Evolutionary conservation across 2,888 invertebrate genomes (phyloP), one percentile per base, ranked within the genome.

Genomic region (Dryobota labecula): DNA sequence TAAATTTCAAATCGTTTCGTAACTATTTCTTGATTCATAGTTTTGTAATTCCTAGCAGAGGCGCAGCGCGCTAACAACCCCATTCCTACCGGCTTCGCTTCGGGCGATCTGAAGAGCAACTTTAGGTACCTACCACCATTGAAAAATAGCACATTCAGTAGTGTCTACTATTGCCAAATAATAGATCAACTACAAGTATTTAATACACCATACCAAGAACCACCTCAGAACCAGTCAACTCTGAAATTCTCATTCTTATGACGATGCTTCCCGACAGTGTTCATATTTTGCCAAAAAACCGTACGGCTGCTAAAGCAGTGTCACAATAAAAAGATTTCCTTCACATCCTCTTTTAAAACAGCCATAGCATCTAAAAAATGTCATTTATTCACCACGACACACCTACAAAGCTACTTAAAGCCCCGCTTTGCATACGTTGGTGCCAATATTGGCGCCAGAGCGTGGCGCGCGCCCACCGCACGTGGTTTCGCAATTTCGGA

Each of bases 401-500:
- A 76, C 33, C 63, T 41, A 75, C 73, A 70, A 61, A 77, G 72
- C 70, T 58, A 61, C 61, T 80, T 73, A 70, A 75, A 72, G 41
- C 57, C 76, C 68, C 67, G 57, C 60, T 76, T 70, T 78, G 75
- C 80, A 76, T 78, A 62, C 27, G 66, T 79, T 84, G 87, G 87
- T 81, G 78, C 86, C 90, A 89, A 92, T 93, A 93, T 92, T 92
- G 92, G 92, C 89, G 90, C 90, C 90, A 82, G 78, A 85, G 78
- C n/a, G n/a, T 87, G 87, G 86, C 87, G 85, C 87, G 87, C 83
- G 79, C 78, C 85, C 88, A 86, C 91, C 92, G 88, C 92, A 90
- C 93, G 95, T 92, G 95, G 95, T 95, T 94, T 95, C 86, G 95
- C 94, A 94, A 95, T 95, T 94, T 94, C 93, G 93, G 90, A 86